Evolutionary conservation across 30 jellyfish, hydroid and myxozoan genomes (phyloP).

Genomic region (Hydra vulgaris): DNA sequence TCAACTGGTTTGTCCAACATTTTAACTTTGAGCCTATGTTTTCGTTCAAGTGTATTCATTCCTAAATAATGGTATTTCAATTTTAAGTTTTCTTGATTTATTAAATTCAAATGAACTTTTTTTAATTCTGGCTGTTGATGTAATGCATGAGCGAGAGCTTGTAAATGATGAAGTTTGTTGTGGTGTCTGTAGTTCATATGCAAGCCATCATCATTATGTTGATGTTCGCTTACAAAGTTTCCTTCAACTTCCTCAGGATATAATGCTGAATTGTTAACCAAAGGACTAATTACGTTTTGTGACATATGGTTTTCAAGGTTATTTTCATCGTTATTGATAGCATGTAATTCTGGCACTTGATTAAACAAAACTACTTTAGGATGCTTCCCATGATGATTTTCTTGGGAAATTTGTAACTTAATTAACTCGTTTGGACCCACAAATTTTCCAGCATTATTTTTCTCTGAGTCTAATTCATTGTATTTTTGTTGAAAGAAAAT

Average conservation of each 20-base stretch:
- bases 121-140: background rate
- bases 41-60: conserved; percentile 2
- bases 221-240: background rate
- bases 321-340: background rate
- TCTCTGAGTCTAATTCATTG: background rate
- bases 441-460: background rate
- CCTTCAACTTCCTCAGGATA: background rate
- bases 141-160: background rate
- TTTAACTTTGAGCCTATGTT: background rate
- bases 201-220: background rate
- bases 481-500: background rate
- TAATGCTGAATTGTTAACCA: too few species aligned
- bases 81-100: background rate
- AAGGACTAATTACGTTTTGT: background rate
- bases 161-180: background rate
- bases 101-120: background rate
- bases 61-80: background rate
- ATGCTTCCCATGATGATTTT: background rate
- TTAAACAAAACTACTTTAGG: background rate
- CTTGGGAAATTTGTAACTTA: background rate
- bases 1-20: background rate
- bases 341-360: background rate
- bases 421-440: background rate
- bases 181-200: background rate
- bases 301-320: background rate